phyloP scores from a whole-genome alignment of 2,888 invertebrate species.

The Caenorhabditis sp. region DNA sequence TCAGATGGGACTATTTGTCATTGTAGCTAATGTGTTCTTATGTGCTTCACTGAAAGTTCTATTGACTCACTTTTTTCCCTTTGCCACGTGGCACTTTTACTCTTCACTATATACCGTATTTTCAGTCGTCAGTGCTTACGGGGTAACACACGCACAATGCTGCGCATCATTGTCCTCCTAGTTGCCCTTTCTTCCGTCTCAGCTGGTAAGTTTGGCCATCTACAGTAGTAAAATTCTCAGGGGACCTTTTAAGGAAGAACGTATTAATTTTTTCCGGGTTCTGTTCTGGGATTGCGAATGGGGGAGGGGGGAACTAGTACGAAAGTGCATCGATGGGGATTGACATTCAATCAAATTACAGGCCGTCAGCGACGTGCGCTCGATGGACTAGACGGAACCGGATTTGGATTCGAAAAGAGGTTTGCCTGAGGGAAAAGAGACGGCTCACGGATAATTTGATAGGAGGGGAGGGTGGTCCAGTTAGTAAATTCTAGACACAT shows the following conservation, averaged over 20 bases:
- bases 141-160: conserved; percentile 67
- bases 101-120: not conserved
- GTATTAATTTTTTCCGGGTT: conserved; percentile 17
- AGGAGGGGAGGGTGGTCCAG: conserved; percentile 18
- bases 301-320: conserved; percentile 44
- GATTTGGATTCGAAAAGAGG: conserved; percentile 71
- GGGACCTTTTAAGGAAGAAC: not conserved
- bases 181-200: conserved; percentile 35
- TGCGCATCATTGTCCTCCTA: conserved; percentile 53
- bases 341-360: conserved; percentile 49
- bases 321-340: conserved; percentile 30
- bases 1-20: not conserved
- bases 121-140: conserved; percentile 64
- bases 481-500: no score
- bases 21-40: not conserved
- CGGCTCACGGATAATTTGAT: conserved; percentile 33
- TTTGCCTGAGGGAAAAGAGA: conserved; percentile 16
- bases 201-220: conserved; percentile 57
- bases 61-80: not conserved
- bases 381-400: conserved; percentile 67
- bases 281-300: not conserved
- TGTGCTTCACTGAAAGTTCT: no score
- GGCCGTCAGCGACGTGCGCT: conserved; percentile 63
- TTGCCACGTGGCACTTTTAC: no score
- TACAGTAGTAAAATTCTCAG: not conserved